Conservation (phyloP, 1,140 invertebrate species). For the Drosophila melanica region DNA sequence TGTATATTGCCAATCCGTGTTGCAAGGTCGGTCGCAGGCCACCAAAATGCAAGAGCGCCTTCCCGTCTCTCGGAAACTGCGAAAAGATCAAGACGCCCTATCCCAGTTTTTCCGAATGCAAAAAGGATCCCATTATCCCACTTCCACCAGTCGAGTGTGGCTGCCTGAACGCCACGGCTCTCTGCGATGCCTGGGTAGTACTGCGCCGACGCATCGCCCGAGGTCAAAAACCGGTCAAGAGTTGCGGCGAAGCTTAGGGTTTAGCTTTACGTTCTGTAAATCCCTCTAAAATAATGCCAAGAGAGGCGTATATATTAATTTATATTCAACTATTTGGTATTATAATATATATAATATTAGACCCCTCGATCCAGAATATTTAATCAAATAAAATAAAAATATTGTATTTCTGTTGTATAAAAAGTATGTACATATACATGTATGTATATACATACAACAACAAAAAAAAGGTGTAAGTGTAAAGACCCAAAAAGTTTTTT, state of each 20-base stretch:
- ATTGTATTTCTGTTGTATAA: too few relatives aligned
- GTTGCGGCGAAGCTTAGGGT: conserved; percentile 47
- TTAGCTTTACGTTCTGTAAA: background rate
- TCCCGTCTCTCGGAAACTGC: conserved; percentile 19
- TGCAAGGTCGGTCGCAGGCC: conserved; percentile 37
- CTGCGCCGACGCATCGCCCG: conserved; percentile 37
- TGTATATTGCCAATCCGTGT: conserved; percentile 46
- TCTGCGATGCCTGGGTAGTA: conserved; percentile 35
- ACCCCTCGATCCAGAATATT: too few relatives aligned
- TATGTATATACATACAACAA: too few relatives aligned
- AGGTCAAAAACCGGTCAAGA: background rate
- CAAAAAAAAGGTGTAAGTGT: too few relatives aligned
- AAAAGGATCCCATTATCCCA: background rate
- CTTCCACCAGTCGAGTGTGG: conserved; percentile 35
- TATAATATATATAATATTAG: too few relatives aligned
- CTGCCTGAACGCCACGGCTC: conserved; percentile 20
- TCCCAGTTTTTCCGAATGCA: conserved; percentile 61
- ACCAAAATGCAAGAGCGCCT: conserved; percentile 9
- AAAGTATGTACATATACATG: too few relatives aligned
- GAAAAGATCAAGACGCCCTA: conserved; percentile 54
- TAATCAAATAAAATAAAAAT: too few relatives aligned
- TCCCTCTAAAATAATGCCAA: too few relatives aligned
- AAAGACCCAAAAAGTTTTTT: too few relatives aligned
- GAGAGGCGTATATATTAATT: too few relatives aligned
- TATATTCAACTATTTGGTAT: too few relatives aligned